Evolutionary conservation across 2,113 vertebrate species (phyloP).

Genomic region (Solenodon paradoxus): DNA sequence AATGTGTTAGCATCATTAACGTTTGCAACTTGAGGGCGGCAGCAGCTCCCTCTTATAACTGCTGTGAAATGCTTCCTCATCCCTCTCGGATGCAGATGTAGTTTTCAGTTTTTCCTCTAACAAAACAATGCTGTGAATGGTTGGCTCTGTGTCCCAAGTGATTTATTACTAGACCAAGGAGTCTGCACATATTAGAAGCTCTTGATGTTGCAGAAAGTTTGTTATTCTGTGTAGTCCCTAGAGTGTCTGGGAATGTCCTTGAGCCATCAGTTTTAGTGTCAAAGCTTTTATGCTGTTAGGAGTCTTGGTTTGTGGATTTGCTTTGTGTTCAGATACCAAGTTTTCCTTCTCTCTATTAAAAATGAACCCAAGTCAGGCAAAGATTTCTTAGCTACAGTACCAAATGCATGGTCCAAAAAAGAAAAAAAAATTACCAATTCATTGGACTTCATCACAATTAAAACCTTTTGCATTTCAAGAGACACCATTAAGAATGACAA

Average conservation of each 20-base stretch:
- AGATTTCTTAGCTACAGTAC: neutral
- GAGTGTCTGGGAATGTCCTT: neutral
- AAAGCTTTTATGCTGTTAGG: neutral
- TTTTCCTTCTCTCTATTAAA: neutral
- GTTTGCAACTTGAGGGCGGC: neutral
- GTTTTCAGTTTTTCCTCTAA: neutral
- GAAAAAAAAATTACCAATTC: neutral
- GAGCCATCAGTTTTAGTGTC: neutral
- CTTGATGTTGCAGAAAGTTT: neutral
- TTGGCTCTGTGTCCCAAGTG: neutral
- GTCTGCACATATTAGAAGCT: neutral
- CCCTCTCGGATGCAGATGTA: neutral
- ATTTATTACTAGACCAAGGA: neutral
- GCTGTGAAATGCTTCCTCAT: neutral
- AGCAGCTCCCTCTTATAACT: rapidly evolving
- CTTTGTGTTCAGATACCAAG: neutral
- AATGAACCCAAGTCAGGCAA: neutral
- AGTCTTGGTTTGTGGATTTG: neutral
- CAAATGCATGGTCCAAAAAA: neutral
- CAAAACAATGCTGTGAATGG: neutral
- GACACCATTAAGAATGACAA: neutral
- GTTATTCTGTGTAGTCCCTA: neutral
- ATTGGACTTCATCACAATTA: neutral
- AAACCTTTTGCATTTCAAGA: neutral
- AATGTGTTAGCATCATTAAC: rapidly evolving